A percentile compares a stretch with the other conserved stretches of the same genome.
phyloP scores from a whole-genome alignment of 2,888 invertebrate species.

The Drosophila mercatorum region DNA sequence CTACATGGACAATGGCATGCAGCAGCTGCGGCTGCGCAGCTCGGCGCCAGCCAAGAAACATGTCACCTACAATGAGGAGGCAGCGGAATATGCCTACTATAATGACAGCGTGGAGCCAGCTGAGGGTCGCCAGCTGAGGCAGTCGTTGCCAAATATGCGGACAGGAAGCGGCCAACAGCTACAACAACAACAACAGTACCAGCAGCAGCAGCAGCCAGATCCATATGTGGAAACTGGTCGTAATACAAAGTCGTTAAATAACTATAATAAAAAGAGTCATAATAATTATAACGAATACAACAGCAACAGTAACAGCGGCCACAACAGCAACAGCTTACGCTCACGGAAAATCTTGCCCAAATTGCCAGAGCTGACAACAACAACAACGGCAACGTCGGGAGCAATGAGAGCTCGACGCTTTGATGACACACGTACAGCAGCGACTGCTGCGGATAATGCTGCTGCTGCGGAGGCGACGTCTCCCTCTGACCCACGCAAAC shows the following conservation, averaged over 20 bases:
- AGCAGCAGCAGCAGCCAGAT: slow-evolving; percentile 23
- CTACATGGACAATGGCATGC: slow-evolving; percentile 63
- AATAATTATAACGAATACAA: slow-evolving; percentile 52
- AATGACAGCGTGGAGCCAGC: slow-evolving; percentile 40
- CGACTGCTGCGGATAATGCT: slow-evolving; percentile 16
- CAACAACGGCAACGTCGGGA: slow-evolving; percentile 32
- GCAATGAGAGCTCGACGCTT: slow-evolving; percentile 45
- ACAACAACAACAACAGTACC: slow-evolving; percentile 37
- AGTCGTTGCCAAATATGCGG: slow-evolving; percentile 68
- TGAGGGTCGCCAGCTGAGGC: slow-evolving; percentile 38
- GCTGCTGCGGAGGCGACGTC: slow-evolving; percentile 40
- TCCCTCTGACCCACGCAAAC: slow-evolving; percentile 72
- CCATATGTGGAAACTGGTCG: slow-evolving; percentile 77
- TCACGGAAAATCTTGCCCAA: slow-evolving; percentile 76
- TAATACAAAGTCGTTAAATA: slow-evolving; percentile 66
- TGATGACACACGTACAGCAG: slow-evolving; percentile 52
- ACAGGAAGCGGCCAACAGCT: slow-evolving; percentile 71
- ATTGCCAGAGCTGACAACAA: slow-evolving; percentile 47
- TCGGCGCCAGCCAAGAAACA: slow-evolving; percentile 65
- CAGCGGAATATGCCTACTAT: slow-evolving; percentile 67
- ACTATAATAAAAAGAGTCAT: slow-evolving; percentile 59
- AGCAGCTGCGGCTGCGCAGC: slow-evolving; percentile 60
- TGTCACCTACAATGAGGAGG: slow-evolving; percentile 74
- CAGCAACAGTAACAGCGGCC: slow-evolving; percentile 33
- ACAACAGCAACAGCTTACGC: slow-evolving; percentile 29